A percentile compares a stretch with the other conserved stretches of the same genome.
phyloP scores from a whole-genome alignment of 2,113 vertebrate species.

The Pampusana beccarii region DNA sequence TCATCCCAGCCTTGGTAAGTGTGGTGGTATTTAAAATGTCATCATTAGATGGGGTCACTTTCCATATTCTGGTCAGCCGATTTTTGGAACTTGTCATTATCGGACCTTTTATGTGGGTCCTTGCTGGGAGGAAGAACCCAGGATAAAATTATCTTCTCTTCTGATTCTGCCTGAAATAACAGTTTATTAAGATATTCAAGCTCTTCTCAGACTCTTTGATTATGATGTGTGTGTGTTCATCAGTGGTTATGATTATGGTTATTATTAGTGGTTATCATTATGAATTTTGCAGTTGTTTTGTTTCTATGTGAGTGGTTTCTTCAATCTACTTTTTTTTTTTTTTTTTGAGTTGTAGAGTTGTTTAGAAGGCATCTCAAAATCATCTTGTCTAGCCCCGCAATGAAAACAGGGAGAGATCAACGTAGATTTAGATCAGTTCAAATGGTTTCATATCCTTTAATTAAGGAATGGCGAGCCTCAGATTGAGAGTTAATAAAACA shows the following conservation, averaged over 20 bases:
- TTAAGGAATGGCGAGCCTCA: background rate
- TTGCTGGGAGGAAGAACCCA: background rate
- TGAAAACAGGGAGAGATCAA: background rate
- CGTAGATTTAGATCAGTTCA: background rate
- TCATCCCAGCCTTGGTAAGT: rapidly evolving
- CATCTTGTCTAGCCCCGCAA: background rate
- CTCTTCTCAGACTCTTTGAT: background rate
- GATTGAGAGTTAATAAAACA: background rate
- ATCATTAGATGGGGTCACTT: background rate
- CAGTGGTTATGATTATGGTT: background rate
- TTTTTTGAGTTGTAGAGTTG: background rate
- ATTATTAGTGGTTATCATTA: background rate
- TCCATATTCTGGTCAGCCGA: background rate
- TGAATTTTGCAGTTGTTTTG: background rate
- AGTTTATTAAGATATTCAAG: background rate
- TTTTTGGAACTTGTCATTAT: background rate
- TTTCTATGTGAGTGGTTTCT: background rate
- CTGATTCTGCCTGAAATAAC: background rate
- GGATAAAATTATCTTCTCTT: background rate
- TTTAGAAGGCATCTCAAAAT: background rate
- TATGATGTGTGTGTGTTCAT: background rate
- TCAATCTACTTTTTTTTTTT: background rate
- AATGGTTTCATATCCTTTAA: background rate
- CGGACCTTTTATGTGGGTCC: background rate
- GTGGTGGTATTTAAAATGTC: background rate